Evolutionary conservation across 2,888 invertebrate species (phyloP).

Genomic region (Heliconius sara): DNA sequence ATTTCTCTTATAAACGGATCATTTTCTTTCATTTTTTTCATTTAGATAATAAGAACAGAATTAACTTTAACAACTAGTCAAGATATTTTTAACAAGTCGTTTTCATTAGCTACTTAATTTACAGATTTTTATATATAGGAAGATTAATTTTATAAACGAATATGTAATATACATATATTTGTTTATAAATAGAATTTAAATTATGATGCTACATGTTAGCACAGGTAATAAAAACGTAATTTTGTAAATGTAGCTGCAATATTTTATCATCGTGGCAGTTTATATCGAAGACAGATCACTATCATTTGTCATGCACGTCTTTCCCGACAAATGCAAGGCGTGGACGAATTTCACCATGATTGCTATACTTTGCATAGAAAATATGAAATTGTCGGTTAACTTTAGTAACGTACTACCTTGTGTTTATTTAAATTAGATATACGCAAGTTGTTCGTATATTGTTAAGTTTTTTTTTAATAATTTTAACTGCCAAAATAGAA

Average conservation of each 20-base stretch:
- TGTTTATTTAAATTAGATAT: conserved; percentile 4
- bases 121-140: neutral
- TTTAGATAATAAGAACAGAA: neutral
- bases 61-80: neutral
- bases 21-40: neutral
- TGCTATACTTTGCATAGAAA: conserved; percentile 43
- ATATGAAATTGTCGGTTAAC: conserved; percentile 22
- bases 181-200: neutral
- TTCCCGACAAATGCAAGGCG: conserved; percentile 52
- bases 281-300: conserved; percentile 61
- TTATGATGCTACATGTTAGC: neutral
- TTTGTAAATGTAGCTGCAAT: neutral
- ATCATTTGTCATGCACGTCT: conserved; percentile 63
- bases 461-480: neutral
- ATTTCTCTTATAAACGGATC: conserved; percentile 39
- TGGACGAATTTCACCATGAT: conserved; percentile 61
- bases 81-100: neutral
- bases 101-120: neutral
- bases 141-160: neutral
- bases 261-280: conserved; percentile 47
- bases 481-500: neutral
- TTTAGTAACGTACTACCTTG: neutral
- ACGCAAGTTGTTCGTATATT: neutral
- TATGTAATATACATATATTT: neutral
- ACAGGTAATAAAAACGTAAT: neutral